Percentiles rank a stretch among this genome's conserved stretches.
These are phyloP conservation scores for Theretra japonica DNA, from an alignment of 2,888 invertebrate genomes.

Conservation along the genomic window DNA sequence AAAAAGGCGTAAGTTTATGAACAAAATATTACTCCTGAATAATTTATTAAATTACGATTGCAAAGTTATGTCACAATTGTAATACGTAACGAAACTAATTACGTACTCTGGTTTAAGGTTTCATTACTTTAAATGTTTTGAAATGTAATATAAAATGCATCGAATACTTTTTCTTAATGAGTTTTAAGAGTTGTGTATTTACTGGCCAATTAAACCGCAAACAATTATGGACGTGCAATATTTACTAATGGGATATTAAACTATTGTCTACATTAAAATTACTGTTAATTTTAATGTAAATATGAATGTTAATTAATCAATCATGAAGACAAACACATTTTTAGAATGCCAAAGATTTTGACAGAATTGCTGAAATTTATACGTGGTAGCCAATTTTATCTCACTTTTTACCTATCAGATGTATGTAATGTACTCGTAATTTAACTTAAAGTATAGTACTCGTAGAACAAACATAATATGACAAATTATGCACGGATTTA, in stretches of 20 bases:
- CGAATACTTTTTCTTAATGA: not conserved
- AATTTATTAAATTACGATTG: not conserved
- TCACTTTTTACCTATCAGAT: too few species aligned
- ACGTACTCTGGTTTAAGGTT: not conserved
- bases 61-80: slow-evolving; percentile 9
- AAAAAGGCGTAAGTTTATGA: too few species aligned
- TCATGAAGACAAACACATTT: not conserved
- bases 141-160: not conserved
- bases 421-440: too few species aligned
- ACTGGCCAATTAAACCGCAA: not conserved
- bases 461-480: too few species aligned
- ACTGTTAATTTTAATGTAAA: not conserved
- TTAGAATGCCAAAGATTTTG: not conserved
- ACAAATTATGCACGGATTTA: too few species aligned
- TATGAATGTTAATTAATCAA: not conserved
- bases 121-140: not conserved
- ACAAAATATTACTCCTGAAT: not conserved
- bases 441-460: too few species aligned
- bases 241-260: slow-evolving; percentile 10
- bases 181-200: not conserved
- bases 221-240: not conserved
- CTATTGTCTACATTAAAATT: not conserved
- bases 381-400: not conserved
- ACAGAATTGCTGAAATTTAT: not conserved
- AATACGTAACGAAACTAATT: slow-evolving; percentile 9